Conservation (phyloP, 2,113 vertebrate species). For the Okapia johnstoni region DNA sequence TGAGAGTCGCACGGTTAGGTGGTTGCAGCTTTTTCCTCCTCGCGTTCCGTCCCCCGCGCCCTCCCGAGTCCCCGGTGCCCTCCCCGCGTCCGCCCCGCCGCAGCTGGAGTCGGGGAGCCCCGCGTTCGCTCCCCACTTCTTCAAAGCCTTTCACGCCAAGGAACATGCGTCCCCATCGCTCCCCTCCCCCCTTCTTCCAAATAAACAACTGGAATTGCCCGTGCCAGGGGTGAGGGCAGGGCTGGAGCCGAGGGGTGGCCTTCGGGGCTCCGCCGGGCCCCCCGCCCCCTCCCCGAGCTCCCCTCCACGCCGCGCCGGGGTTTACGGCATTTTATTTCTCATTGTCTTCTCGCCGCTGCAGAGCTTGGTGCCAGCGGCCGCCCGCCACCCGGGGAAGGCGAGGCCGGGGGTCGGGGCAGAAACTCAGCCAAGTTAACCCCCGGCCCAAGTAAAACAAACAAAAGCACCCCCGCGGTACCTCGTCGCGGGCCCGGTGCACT, state of each 20-base stretch:
- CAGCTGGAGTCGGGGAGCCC: not conserved
- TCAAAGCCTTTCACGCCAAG: not conserved
- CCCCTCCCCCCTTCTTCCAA: not conserved
- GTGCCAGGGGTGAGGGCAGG: not conserved
- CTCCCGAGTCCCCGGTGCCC: not conserved
- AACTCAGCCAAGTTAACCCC: slow-evolving; percentile 26
- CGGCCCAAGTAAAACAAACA: not conserved
- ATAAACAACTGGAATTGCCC: not conserved
- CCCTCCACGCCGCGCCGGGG: not conserved
- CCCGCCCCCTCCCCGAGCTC: not conserved
- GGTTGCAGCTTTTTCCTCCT: not conserved
- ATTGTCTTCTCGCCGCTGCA: slow-evolving; percentile 38
- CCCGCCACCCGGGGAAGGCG: not conserved
- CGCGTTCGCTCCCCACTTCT: not conserved
- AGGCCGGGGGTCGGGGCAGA: not conserved
- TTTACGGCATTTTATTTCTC: not conserved
- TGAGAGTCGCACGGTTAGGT: not conserved
- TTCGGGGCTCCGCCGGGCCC: not conserved
- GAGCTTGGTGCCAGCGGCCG: not conserved
- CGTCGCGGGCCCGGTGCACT: not conserved
- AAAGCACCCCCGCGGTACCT: not conserved
- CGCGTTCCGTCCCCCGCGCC: not conserved
- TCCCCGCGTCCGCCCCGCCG: not conserved
- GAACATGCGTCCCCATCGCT: not conserved
- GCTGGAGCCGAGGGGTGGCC: not conserved